Evolutionary conservation across 2,888 invertebrate genomes (phyloP), one percentile per base, ranked within the genome.

Genomic region (Ernsta delagoae): DNA sequence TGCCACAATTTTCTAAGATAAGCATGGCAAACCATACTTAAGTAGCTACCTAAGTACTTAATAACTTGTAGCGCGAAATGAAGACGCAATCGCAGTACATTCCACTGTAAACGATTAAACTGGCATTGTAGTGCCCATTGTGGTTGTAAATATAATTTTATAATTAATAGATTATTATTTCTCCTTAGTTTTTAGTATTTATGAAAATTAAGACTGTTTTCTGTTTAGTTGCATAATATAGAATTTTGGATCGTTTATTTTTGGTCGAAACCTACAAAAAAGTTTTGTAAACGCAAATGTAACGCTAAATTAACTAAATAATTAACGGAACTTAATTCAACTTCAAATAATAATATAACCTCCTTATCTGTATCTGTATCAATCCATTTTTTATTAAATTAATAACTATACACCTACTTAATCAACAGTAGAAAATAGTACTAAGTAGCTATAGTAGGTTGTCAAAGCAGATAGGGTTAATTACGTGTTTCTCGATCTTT

Each of bases 71-170:
- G 24, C 3, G 24, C 24, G 24, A 24, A 24, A 24, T 24, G 24
- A 24, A 3, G 24, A 24, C 3, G 24, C 24, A 24, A 24, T 39
- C 48, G 39, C 41, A 63, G 12, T 48, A 69, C 63, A 69, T 69
- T 69, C 68, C 65, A 65, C 43, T 64, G 24, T 59, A 54, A 64
- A 53, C 34, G 50, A 59, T 50, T 50, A 6, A 48, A 45, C 39
- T 50, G 63, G 69, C 50, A 62, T 24, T 45, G 16, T 34, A n/a
- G 7, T 50, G 48, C 68, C 50, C 54, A 36, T 41, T 41, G 56
- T 67, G 48, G 36, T 60, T 68, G 68, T 68, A 63, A 68, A 68
- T 68, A 68, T 63, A 62, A 68, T 68, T 68, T 68, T 67, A 67
- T 67, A 56, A 61, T 45, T 62, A 6, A 63, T 65, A 68, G 57